Conservation (phyloP, 2,888 invertebrate species). For the Hofmannophila pseudospretella region DNA sequence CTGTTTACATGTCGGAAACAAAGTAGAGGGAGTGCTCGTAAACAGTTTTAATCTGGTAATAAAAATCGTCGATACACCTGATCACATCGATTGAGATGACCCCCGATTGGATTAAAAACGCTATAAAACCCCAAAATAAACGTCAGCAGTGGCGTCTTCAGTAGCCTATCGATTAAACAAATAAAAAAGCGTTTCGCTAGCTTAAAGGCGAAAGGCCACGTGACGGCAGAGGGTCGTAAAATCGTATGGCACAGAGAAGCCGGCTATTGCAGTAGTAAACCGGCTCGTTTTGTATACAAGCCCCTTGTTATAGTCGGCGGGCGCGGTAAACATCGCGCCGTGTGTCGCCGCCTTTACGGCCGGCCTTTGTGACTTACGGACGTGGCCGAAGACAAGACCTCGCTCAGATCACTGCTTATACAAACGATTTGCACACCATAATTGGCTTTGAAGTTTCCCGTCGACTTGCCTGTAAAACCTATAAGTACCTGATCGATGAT, state of each 20-base stretch:
- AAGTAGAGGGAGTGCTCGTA: conserved; percentile 68
- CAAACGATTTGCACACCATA: conserved; percentile 26
- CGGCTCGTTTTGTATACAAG: conserved; percentile 69
- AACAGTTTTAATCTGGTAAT: conserved; percentile 64
- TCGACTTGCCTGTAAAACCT: too few relatives aligned
- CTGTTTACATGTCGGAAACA: conserved; percentile 57
- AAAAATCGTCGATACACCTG: conserved; percentile 64
- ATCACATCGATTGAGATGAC: conserved; percentile 55
- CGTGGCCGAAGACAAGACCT: conserved; percentile 46
- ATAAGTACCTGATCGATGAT: too few relatives aligned
- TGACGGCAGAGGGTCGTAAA: conserved; percentile 71
- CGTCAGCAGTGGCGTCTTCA: conserved; percentile 60
- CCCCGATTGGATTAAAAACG: conserved; percentile 60
- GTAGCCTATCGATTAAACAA: conserved; percentile 75
- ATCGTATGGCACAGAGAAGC: conserved; percentile 73
- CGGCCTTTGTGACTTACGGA: conserved; percentile 65
- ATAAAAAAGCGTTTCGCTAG: conserved; percentile 72
- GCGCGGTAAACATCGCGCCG: conserved; percentile 66
- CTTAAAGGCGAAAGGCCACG: conserved; percentile 71
- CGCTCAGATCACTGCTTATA: conserved; percentile 30
- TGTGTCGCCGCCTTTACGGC: conserved; percentile 73
- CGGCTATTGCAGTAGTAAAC: conserved; percentile 73
- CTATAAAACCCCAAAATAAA: conserved; percentile 66
- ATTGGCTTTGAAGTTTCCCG: too few relatives aligned
- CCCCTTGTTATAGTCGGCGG: conserved; percentile 67